Percentiles rank a stretch among this genome's conserved stretches.
Conservation (phyloP, 1,140 invertebrate genomes). For the Drosophila nigromelanica region DNA sequence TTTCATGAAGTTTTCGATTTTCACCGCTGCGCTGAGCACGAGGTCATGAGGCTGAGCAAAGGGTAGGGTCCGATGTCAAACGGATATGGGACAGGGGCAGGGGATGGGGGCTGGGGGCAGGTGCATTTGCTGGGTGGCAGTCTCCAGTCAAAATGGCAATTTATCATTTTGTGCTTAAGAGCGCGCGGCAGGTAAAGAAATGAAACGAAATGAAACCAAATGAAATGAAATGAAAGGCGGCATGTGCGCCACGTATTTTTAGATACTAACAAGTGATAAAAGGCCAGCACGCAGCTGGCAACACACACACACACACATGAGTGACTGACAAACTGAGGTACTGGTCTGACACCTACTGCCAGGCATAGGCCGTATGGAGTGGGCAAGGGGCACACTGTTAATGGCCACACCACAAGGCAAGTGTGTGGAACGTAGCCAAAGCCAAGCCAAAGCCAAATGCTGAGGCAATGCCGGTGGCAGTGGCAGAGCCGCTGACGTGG, state of each 20-base stretch:
- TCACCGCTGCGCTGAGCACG: constrained; percentile 50
- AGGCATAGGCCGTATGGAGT: background rate
- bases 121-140: constrained; percentile 30
- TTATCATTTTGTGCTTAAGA: constrained; percentile 82
- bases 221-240: constrained; percentile 70
- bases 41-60: constrained; percentile 25
- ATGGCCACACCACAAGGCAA: constrained; percentile 47
- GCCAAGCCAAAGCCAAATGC: constrained; percentile 27
- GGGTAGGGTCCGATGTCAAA: constrained; percentile 4
- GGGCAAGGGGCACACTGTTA: constrained; percentile 26
- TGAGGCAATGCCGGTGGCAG: background rate
- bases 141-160: constrained; percentile 75
- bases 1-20: constrained; percentile 38
- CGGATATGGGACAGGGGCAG: background rate
- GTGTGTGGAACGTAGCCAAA: constrained; percentile 36
- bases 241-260: constrained; percentile 79
- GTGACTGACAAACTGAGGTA: constrained; percentile 62
- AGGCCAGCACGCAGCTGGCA: constrained; percentile 60
- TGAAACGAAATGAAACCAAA: constrained; percentile 51
- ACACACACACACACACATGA: constrained; percentile 31
- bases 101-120: background rate
- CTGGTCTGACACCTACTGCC: constrained; percentile 43
- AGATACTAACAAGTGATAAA: constrained; percentile 82
- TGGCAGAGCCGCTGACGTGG: constrained; percentile 63
- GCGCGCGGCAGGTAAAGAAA: constrained; percentile 60